phyloP scores from a whole-genome alignment of 2,113 vertebrate genomes.

The Sturnus vulgaris region DNA sequence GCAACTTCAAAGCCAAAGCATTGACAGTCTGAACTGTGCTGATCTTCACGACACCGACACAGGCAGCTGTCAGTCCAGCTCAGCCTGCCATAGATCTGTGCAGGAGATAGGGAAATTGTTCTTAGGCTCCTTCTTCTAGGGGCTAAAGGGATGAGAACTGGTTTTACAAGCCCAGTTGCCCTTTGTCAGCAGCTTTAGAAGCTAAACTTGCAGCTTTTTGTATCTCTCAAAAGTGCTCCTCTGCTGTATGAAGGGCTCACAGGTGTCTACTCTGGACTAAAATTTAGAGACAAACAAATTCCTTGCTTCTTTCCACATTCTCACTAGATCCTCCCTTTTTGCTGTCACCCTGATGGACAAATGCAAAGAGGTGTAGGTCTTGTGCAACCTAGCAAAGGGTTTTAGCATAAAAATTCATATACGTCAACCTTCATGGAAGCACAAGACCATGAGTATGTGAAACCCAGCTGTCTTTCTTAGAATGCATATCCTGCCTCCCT shows the following conservation, averaged over 20 bases:
- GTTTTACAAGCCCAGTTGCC: neutral
- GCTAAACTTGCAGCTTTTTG: neutral
- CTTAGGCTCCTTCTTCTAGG: neutral
- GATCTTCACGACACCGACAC: rapidly evolving
- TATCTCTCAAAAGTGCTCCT: neutral
- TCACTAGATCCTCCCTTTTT: neutral
- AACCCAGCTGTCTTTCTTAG: neutral
- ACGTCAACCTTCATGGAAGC: neutral
- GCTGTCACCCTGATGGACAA: neutral
- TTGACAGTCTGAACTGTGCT: neutral
- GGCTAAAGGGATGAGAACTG: neutral
- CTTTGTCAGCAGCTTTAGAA: neutral
- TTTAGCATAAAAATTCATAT: neutral
- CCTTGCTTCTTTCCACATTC: neutral
- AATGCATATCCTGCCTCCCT: neutral
- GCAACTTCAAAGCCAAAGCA: neutral
- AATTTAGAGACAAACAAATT: neutral
- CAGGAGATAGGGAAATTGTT: neutral
- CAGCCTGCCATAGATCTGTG: neutral
- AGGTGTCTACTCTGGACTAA: neutral
- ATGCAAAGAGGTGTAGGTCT: neutral
- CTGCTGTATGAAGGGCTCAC: neutral
- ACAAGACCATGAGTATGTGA: neutral
- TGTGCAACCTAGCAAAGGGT: neutral
- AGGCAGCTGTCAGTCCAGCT: neutral